Evolutionary conservation across 2,797 vertebrate species (phyloP).

Genomic region (Hydrophis major): DNA sequence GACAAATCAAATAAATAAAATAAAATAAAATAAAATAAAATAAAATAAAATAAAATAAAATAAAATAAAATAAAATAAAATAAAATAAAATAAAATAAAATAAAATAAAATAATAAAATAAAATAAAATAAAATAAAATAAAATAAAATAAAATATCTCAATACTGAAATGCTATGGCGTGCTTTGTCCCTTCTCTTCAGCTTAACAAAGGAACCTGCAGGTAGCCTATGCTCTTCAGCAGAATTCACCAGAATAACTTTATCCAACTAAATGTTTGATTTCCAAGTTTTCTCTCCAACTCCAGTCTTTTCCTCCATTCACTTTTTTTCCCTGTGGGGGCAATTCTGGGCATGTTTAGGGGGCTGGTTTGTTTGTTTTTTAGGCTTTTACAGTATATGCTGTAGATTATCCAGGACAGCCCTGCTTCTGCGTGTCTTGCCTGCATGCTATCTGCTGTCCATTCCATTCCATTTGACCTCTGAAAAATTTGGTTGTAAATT

Average conservation of each 20-base stretch:
- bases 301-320: neutral
- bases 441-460: neutral
- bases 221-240: neutral
- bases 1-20: too few species aligned
- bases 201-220: neutral
- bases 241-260: neutral
- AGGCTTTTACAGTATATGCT: neutral
- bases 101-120: too few species aligned
- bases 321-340: too few species aligned
- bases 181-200: neutral
- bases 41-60: too few species aligned
- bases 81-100: too few species aligned
- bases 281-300: neutral
- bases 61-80: too few species aligned
- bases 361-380: neutral
- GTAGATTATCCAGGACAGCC: neutral
- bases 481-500: neutral
- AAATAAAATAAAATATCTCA: too few species aligned
- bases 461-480: neutral
- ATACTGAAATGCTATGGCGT: neutral
- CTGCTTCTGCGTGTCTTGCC: neutral
- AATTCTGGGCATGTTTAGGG: neutral
- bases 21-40: too few species aligned
- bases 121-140: too few species aligned
- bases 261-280: neutral